Evolutionary conservation across 2,888 invertebrate genomes (phyloP), one percentile per base, ranked within the genome.

Genomic region (Brachyopa scutellaris): DNA sequence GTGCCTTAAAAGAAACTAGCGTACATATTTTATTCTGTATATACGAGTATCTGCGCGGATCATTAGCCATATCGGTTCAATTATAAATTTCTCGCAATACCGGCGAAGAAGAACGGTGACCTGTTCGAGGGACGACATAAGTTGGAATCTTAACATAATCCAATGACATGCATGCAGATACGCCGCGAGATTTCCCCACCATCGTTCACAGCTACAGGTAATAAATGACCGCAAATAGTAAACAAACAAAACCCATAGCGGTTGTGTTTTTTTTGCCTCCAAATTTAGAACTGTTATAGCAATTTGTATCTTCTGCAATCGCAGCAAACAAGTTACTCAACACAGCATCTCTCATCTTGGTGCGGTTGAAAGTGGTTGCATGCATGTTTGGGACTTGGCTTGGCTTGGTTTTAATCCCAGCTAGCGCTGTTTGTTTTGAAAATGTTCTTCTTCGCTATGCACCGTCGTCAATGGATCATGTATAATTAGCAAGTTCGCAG

Each of bases 61-160:
- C 82, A 82, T 77, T 77, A 77, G 66, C 82, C 72, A 82, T 82
- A 82, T 77, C 77, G 77, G 77, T 70, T 77, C 64, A 77, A 77
- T 82, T 82, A 82, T 82, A 82, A 66, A 55, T 77, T 77, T 82
- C 66, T 70, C 66, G 51, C 77, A 29, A 59, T 66, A 36, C 51
- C 70, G 53, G 45, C 53, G 33, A 45, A 33, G 61, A 62, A 47
- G 26, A 29, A 51, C 70, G 40, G 2, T 9, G 45, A 53, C 36
- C 36, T 13, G 13, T 7, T 2, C 49, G 29, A 7, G 5, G 13
- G 13, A 1, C 7, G 19, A 3, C 15, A n/a, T 2, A 6, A 31
- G 31, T 13, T 8, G 17, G n/a, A 15, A 42, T 15, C 38, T 6
- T 13, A 15, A 26, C 13, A 13, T 57, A 55, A 69, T 74, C 55